These are phyloP conservation scores for Muscicapa comitata DNA, from an alignment of 2,797 vertebrate species.

Conservation along the genomic window DNA sequence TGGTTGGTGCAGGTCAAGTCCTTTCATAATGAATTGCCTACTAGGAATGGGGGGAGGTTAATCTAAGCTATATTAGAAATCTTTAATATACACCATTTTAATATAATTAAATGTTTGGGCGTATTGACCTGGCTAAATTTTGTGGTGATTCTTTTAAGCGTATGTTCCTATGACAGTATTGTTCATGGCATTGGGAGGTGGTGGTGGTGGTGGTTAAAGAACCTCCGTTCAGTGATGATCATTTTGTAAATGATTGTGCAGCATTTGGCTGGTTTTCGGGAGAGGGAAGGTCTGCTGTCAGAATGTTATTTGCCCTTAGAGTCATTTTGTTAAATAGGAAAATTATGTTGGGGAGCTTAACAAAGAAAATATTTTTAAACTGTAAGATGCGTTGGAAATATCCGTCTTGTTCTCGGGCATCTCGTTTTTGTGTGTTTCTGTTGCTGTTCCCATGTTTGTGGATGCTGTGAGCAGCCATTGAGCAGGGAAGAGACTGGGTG, in stretches of 20 bases:
- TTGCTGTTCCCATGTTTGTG: constrained; percentile 67
- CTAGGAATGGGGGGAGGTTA: constrained; percentile 8
- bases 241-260: constrained; percentile 63
- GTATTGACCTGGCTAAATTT: background rate
- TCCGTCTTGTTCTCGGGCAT: constrained; percentile 9
- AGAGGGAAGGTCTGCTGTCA: constrained; percentile 43
- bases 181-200: constrained; percentile 34
- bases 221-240: constrained; percentile 9
- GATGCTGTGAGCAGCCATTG: constrained; percentile 77
- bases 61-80: constrained; percentile 17
- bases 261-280: constrained; percentile 51
- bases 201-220: constrained; percentile 3
- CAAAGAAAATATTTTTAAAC: constrained; percentile 62
- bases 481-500: constrained; percentile 79
- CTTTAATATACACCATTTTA: background rate
- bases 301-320: constrained; percentile 34
- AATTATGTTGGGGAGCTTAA: constrained; percentile 18
- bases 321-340: background rate
- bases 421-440: constrained; percentile 46
- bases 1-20: constrained; percentile 64
- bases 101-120: background rate
- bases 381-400: constrained; percentile 9
- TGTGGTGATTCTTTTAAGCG: background rate
- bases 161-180: background rate
- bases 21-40: constrained; percentile 60